Evolutionary conservation across 1,140 invertebrate genomes (phyloP), one percentile per base, ranked within the genome.

Genomic region (Portunus trituberculatus): DNA sequence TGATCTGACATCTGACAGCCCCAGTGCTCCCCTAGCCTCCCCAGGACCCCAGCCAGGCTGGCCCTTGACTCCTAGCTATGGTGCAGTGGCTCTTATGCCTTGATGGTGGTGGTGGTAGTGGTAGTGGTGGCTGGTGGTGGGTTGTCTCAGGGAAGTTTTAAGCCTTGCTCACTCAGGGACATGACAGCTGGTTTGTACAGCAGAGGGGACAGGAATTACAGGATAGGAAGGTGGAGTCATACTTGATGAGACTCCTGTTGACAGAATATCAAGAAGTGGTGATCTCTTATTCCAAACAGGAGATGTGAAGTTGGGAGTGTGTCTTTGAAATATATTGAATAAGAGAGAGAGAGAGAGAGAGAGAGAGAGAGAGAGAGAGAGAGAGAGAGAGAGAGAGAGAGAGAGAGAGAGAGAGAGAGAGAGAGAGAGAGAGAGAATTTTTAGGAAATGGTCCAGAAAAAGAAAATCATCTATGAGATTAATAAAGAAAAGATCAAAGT

Each of bases 111-210:
- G 59, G 84, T 48, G 91, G 83, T 39, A 6, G 39, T 39, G 59
- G 84, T 48, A 88, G 83, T 95, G 94, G 94, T 93, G 94, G 89
- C 91, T 92, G 90, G 91, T 95, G 94, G 94, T 95, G 94, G 94
- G 94, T 95, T 95, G 90, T 95, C 94, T 95, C 76, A 76, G 94
- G 94, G 94, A 39, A 87, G 76, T 76, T 92, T 67, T 59, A 95
- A 95, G 91, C 94, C 94, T 95, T 92, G 91, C 91, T 95, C 94
- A 95, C 94, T 92, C 84, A 76, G 94, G 94, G 83, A 92, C 48
- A 95, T 83, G 91, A 87, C 90, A 92, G 94, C 94, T 95, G 94
- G 94, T 92, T 95, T 95, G 94, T 95, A 92, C 94, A 95, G 94
- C 94, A 87, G 83, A 92, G 82, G 90, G 90, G 67, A 86, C 39